Evolutionary conservation across 2,888 invertebrate species (phyloP).

Genomic region (Hyposoter dolosus): DNA sequence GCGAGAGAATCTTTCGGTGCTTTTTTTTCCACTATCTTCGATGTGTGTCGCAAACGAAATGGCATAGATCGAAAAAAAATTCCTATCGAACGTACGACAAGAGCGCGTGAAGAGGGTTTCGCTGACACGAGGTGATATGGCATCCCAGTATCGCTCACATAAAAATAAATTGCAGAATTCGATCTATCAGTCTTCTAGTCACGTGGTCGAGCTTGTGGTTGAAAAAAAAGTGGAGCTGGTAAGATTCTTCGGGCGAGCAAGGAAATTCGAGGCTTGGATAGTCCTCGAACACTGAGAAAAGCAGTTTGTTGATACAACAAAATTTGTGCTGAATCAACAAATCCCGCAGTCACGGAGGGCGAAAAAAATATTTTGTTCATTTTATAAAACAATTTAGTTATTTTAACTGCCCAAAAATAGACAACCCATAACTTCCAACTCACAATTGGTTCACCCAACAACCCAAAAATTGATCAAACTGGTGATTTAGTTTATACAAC

Average conservation of each 20-base stretch:
- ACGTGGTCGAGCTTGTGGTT: not conserved
- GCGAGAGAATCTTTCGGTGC: not conserved
- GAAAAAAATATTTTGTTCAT: too few species aligned
- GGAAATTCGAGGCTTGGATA: not conserved
- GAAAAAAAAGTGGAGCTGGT: not conserved
- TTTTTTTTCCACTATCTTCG: constrained; percentile 6
- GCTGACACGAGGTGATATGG: not conserved
- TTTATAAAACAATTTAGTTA: too few species aligned
- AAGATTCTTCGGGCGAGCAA: not conserved
- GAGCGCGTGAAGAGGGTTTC: not conserved
- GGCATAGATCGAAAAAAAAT: constrained; percentile 38
- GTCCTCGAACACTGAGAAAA: not conserved
- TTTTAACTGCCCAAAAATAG: too few species aligned
- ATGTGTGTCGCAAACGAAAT: not conserved
- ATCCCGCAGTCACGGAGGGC: too few species aligned
- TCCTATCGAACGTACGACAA: constrained; percentile 3
- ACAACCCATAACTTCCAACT: too few species aligned
- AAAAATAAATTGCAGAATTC: not conserved
- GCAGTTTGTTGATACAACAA: too few species aligned
- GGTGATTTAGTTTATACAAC: too few species aligned
- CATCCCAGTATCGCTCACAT: not conserved
- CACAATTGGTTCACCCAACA: too few species aligned
- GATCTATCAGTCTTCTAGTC: not conserved
- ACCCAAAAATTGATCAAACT: too few species aligned
- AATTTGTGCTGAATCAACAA: too few species aligned